phyloP scores from a whole-genome alignment of 2,113 vertebrate species.

The Piprites chloris region DNA sequence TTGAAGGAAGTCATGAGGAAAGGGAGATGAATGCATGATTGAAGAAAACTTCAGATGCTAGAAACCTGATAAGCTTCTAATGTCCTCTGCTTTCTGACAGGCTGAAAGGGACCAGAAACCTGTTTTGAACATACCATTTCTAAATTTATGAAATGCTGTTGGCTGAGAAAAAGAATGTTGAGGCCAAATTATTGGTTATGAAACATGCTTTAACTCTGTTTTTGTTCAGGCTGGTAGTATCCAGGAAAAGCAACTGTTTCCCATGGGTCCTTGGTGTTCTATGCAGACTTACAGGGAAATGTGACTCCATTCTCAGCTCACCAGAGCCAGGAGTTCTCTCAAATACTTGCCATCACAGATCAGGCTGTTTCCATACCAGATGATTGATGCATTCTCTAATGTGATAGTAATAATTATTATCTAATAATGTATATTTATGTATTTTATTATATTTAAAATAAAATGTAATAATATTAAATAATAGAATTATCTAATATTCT shows the following conservation, averaged over 20 bases:
- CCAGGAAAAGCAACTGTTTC: background rate
- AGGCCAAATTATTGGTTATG: background rate
- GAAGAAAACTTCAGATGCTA: background rate
- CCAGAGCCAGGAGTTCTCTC: background rate
- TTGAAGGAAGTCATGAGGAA: constrained; percentile 1
- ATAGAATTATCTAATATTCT: background rate
- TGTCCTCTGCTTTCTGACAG: background rate
- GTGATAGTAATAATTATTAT: background rate
- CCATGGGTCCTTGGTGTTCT: background rate
- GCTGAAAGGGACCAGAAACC: background rate
- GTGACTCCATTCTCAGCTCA: background rate
- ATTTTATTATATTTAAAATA: background rate
- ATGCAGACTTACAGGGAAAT: rapidly evolving
- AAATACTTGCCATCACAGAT: rapidly evolving
- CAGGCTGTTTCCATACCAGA: background rate
- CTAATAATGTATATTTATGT: background rate
- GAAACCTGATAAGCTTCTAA: constrained; percentile 1
- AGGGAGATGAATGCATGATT: background rate
- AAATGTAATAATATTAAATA: background rate
- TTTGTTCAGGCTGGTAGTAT: background rate
- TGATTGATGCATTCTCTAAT: background rate
- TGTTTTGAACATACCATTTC: background rate
- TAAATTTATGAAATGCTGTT: background rate
- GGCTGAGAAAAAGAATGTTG: background rate
- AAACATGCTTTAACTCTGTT: background rate